Percentiles rank a stretch among this genome's conserved stretches.
Evolutionary conservation across 2,888 invertebrate species (phyloP).

Genomic region (Acanthoscelides obtectus): DNA sequence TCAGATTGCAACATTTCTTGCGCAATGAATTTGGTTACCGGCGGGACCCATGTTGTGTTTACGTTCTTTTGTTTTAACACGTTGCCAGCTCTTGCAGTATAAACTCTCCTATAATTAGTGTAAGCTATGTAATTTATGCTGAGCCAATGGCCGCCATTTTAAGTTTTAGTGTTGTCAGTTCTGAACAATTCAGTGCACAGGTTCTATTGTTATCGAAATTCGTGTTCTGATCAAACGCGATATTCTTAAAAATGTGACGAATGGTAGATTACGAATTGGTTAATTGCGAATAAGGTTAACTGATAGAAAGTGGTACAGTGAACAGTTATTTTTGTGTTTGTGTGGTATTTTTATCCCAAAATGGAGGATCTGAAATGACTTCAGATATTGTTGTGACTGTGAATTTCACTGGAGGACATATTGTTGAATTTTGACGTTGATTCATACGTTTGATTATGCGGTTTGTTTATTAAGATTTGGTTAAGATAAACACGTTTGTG

Average conservation of each 20-base stretch:
- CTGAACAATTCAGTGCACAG: not conserved
- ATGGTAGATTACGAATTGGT: not conserved
- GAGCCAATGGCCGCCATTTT: not conserved
- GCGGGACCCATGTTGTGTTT: not conserved
- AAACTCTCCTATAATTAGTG: not conserved
- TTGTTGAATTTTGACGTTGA: too few species aligned
- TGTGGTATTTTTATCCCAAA: not conserved
- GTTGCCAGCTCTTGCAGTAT: not conserved
- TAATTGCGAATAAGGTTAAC: not conserved
- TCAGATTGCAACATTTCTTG: not conserved
- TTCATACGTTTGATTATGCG: too few species aligned
- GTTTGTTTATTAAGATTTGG: not conserved
- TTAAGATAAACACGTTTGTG: not conserved
- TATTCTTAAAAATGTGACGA: not conserved
- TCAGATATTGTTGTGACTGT: too few species aligned
- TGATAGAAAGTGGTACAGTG: not conserved
- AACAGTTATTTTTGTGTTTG: not conserved
- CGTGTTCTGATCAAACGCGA: not conserved
- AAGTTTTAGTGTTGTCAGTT: not conserved
- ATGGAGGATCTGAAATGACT: too few species aligned
- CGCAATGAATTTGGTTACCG: not conserved
- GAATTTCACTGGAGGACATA: too few species aligned
- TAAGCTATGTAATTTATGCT: not conserved
- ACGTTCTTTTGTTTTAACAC: not conserved
- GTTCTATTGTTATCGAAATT: not conserved